Evolutionary conservation across 2,888 invertebrate species (phyloP), one percentile per base, ranked within the genome.

Genomic region (Keiferia lycopersicella): DNA sequence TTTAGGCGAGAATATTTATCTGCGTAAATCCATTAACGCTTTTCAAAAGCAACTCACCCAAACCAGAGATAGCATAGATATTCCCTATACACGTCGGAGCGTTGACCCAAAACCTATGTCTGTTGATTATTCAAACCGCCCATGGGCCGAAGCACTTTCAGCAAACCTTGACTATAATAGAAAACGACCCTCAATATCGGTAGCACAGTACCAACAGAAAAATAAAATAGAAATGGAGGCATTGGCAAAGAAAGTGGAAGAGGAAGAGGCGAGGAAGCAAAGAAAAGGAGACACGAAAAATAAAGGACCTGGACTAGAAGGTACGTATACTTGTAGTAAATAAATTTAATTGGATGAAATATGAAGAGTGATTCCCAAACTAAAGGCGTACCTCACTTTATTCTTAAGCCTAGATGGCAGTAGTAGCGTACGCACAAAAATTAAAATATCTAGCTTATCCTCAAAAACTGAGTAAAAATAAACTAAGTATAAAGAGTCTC

Each of bases 41-140:
- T 45, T 45, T 45, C 45, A 45, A 45, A n/a, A 45, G 8, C 45
- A 45, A 45, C 45, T 45, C 16, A 6, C 2, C 16, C 45, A 30
- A 26, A n/a, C 4, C 7, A 26, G 6, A 14, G 2, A 2, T 51
- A 3, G 14, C 22, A 75, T 67, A 30, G 68, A 1, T 16, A n/a
- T 45, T 0, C 45, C 45, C 76, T 79, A 1, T 71, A 70, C 7
- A 73, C 82, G 0, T 1, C 78, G 82, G 1, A 79, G 78, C 65
- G 83, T 71, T 64, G 65, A 81, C 0, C 75, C 8, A 8, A 50
- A 41, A 7, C 60, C 34, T 38, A 22, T 63, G 34, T 63, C 61
- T 1, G 14, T 57, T 1, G 65, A 63, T 11, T 65, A 57, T 41
- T 30, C 45, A 61, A n/a, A n/a, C 45, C 30, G 60, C 59, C 22